Base-by-base conservation (phyloP, 1,140 invertebrate genomes). In the Drosophila sproati region DNA sequence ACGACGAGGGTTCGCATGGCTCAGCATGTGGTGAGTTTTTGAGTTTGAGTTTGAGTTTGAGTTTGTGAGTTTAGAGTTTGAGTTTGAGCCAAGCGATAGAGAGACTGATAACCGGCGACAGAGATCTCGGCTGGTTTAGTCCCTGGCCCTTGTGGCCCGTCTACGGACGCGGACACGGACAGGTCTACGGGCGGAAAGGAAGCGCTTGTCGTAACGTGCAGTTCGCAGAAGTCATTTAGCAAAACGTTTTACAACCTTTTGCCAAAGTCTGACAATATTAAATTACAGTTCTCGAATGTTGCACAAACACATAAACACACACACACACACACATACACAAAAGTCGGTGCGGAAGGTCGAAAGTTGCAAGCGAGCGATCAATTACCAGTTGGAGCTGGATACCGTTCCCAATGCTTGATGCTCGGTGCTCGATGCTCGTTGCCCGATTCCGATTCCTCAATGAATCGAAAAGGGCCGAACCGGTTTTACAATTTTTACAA, bases 231-330 rank as follows among this genome's bases (percentile, higher is more conserved):
- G 85, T 85, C 85, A 85, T 82, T 90, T 88, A 89, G 75, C 71
- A 80, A 71, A 89, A 89, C 85, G 74, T 85, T 88, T 80, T 79
- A 88, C 85, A 89, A 79, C 71, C 77, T 80, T 89, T 89, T 86
- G 76, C 73, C 51, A 28, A 41, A 52, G 68, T 66, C 70, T 78
- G 80, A 89, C 85, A 89, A 88, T 88, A 88, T 88, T 88, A 80
- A 88, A 89, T 88, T 88, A 90, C 85, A 88, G 73, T 71, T 73
- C 48, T 72, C 51, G 81, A 55, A 64, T 78, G 28, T 32, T n/a
- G 29, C 32, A 20, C 20, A 20, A 20, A 20, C 20, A 20, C 20
- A 20, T 20, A 20, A 20, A 20, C 20, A 20, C 20, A 20, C 20
- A 20, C 61, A 63, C 20, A 20, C 20, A 20, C 20, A 20, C 61